Percentiles rank a stretch among this genome's conserved stretches.
Evolutionary conservation across 2,888 invertebrate species (phyloP).

Genomic region (Acleris emargana): DNA sequence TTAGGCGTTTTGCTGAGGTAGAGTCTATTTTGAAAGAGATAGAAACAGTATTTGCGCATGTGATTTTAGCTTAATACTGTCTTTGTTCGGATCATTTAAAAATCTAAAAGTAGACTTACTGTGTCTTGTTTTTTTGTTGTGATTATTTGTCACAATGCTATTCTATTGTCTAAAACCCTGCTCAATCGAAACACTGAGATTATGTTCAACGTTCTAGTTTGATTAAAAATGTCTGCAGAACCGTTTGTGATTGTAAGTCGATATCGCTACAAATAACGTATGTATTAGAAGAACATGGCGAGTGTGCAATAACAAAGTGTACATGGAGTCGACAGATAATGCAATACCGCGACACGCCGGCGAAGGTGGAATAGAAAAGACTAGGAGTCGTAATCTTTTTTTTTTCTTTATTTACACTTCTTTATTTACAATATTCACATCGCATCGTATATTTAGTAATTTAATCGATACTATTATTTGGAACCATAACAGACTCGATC

Average conservation of each 20-base stretch:
- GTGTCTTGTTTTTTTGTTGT: too few species aligned
- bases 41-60: too few species aligned
- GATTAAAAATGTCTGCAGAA: background rate
- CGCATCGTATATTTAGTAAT: background rate
- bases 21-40: too few species aligned
- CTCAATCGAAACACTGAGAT: too few species aligned
- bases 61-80: too few species aligned
- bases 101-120: too few species aligned
- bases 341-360: constrained; percentile 39
- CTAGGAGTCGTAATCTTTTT: background rate
- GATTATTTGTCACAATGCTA: too few species aligned
- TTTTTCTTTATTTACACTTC: background rate
- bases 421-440: background rate
- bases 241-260: too few species aligned
- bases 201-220: background rate
- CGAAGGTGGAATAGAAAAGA: constrained; percentile 13
- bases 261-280: background rate
- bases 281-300: constrained; percentile 30
- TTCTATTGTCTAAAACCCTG: too few species aligned
- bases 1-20: background rate
- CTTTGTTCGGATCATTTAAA: too few species aligned
- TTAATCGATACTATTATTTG: background rate
- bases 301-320: constrained; percentile 31
- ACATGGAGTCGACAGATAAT: constrained; percentile 38
- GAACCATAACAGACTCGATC: background rate